Base-by-base conservation (phyloP, 1,140 invertebrate species). In the Pseudomyrmex sp. region DNA sequence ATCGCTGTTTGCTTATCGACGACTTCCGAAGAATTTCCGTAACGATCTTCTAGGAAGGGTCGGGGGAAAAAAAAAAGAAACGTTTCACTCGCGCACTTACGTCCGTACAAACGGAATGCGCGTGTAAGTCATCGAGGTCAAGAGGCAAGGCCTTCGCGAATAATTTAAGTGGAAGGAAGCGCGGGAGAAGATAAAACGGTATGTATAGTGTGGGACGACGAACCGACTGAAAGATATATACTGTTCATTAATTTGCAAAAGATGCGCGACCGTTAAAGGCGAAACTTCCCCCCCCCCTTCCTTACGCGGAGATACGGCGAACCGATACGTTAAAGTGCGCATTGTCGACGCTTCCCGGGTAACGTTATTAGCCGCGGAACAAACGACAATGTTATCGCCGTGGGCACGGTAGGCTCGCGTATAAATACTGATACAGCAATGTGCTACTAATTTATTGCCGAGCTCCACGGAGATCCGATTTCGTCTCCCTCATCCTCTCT, bases 311-410 rank as follows among this genome's bases (percentile, higher is more conserved):
- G 58, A 88, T 74, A 68, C 76, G 20, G 5, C 8, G 18, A 10
- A 44, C 10, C 18, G 83, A 87, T 87, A 83, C 35, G 59, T 77
- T 76, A 50, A 83, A 83, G 61, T 62, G 26, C 44, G 54, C 66
- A 85, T 85, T 75, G 70, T 84, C 61, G 54, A 74, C 50, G 52
- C n/a, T 9, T 35, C 35, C 65, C 23, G 20, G 56, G 10, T 26
- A 85, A 85, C 56, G 68, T 61, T 66, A 44, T 46, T 74, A 8
- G 9, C 9, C 8, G 10, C 46, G 2, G 66, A 86, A 87, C 79
- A 87, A 87, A 82, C 84, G 66, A 77, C 84, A 87, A 87, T 85
- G 76, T 87, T 87, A 86, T 87, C 85, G 70, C 65, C 15, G 20
- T 44, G 83, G 52, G 46, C 35, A 85, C 46, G 69, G 35, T 50